Percentiles rank a stretch among this genome's conserved stretches.
These are phyloP conservation scores for Aethes cnicana DNA, from an alignment of 2,888 invertebrate genomes.

Conservation along the genomic window DNA sequence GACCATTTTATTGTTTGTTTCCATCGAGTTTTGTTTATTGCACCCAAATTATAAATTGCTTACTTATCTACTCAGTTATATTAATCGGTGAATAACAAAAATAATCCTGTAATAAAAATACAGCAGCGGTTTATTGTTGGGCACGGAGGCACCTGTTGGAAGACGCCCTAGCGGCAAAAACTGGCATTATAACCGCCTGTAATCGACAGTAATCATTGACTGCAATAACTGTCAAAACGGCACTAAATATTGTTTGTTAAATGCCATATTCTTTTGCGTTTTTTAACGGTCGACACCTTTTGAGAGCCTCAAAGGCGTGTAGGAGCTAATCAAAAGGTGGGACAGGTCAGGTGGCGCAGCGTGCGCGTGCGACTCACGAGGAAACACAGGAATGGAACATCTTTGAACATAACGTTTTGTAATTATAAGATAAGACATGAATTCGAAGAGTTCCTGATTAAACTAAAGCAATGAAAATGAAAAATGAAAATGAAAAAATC, in stretches of 20 bases:
- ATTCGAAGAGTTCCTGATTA: too few species aligned
- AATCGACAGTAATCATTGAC: slow-evolving; percentile 76
- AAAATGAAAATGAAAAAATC: too few species aligned
- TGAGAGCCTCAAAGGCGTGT: slow-evolving; percentile 56
- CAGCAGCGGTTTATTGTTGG: slow-evolving; percentile 38
- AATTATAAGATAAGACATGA: too few species aligned
- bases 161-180: slow-evolving; percentile 55
- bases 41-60: neutral
- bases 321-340: slow-evolving; percentile 52
- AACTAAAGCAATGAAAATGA: too few species aligned
- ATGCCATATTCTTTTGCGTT: slow-evolving; percentile 73
- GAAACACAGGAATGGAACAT: slow-evolving; percentile 7
- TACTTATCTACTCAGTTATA: slow-evolving; percentile 10
- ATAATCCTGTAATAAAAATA: slow-evolving; percentile 40
- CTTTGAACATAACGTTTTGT: too few species aligned
- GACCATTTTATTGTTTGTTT: slow-evolving; percentile 4
- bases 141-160: slow-evolving; percentile 62
- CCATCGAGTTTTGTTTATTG: neutral
- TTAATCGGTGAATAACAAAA: slow-evolving; percentile 30
- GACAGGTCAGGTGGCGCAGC: slow-evolving; percentile 58
- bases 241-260: slow-evolving; percentile 81
- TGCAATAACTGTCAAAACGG: slow-evolving; percentile 79
- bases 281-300: slow-evolving; percentile 77
- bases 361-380: slow-evolving; percentile 9
- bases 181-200: slow-evolving; percentile 60